Evolutionary conservation across 2,888 invertebrate genomes (phyloP).

Genomic region (Hydriomena furcata): DNA sequence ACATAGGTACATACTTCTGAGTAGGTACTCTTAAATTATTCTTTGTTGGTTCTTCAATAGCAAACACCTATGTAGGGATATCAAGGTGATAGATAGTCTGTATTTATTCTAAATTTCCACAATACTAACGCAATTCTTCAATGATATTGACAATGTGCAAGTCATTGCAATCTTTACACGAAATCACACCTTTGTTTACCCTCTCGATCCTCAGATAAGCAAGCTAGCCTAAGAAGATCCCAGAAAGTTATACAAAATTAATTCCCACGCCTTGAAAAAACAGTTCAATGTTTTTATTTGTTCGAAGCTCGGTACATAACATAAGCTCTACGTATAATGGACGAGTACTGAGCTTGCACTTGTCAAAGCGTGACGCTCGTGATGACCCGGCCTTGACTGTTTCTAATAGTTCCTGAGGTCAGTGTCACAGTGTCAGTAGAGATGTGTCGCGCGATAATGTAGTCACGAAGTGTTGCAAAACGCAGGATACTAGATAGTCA

Average conservation of each 20-base stretch:
- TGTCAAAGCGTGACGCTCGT: constrained; percentile 36
- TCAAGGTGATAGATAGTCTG: background rate
- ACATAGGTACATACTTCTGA: too few species aligned
- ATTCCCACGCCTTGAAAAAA: background rate
- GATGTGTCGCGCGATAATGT: constrained; percentile 54
- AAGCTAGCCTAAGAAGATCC: background rate
- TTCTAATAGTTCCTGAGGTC: constrained; percentile 30
- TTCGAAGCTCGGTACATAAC: too few species aligned
- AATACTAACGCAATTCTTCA: constrained; percentile 5
- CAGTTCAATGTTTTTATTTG: too few species aligned
- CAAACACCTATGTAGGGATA: background rate
- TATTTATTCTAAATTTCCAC: background rate
- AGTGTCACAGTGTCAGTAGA: constrained; percentile 33
- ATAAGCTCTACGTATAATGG: constrained; percentile 1
- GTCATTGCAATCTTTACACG: background rate
- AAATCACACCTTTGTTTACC: constrained; percentile 8
- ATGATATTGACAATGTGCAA: background rate
- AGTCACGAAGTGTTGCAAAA: constrained; percentile 67
- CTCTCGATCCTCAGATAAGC: background rate
- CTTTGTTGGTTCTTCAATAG: background rate
- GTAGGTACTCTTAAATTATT: too few species aligned
- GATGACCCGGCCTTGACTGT: constrained; percentile 34
- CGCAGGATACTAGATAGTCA: constrained; percentile 25
- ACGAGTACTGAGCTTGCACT: constrained; percentile 17
- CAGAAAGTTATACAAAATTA: background rate